These are phyloP conservation scores for Tetheella fluctuosa DNA, from an alignment of 2,888 invertebrate species.

Conservation along the genomic window DNA sequence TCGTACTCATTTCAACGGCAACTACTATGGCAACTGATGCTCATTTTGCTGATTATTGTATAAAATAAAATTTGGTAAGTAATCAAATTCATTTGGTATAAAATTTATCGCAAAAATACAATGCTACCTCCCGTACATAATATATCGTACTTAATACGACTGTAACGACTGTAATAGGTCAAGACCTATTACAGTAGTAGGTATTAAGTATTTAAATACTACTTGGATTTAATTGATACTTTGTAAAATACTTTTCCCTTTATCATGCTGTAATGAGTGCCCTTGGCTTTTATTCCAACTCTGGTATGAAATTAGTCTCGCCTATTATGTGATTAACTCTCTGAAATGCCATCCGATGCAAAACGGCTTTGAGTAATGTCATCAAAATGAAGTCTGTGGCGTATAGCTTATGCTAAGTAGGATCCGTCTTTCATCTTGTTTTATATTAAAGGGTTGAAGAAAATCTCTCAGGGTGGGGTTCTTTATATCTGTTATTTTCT, in stretches of 20 bases:
- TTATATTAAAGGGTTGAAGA: conserved; percentile 58
- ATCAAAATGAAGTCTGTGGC: conserved; percentile 46
- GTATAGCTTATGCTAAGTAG: conserved; percentile 65
- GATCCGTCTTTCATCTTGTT: conserved; percentile 64
- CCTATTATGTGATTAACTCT: conserved; percentile 26
- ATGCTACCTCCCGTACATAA: too few species aligned
- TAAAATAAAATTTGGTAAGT: too few species aligned
- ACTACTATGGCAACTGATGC: too few species aligned
- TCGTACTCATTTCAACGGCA: too few species aligned
- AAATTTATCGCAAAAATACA: too few species aligned
- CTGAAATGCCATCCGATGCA: conserved; percentile 48
- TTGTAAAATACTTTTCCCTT: neutral
- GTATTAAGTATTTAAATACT: neutral
- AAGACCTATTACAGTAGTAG: neutral
- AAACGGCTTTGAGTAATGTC: conserved; percentile 48
- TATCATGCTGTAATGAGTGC: neutral
- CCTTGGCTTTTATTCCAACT: conserved; percentile 14
- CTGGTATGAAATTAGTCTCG: conserved; percentile 4
- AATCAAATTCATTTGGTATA: too few species aligned
- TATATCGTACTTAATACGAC: too few species aligned
- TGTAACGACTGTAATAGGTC: too few species aligned
- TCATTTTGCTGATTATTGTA: too few species aligned
- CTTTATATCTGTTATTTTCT: conserved; percentile 32
- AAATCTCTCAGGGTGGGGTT: conserved; percentile 39
- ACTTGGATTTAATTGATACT: neutral